These are phyloP conservation scores for Ascidia mentula DNA, from an alignment of 23 tunicate species.

Conservation along the genomic window DNA sequence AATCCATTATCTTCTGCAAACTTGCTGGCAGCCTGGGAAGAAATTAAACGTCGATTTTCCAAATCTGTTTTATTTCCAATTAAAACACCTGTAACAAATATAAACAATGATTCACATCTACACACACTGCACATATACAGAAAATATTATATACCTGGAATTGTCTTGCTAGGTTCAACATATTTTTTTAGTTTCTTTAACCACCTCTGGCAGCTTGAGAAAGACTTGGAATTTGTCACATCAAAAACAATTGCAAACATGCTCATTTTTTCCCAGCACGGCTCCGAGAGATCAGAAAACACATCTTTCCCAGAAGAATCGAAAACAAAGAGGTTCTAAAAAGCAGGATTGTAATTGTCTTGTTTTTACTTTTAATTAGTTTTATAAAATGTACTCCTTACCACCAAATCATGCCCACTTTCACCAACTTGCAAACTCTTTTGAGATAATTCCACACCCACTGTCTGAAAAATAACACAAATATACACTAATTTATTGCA, in stretches of 20 bases:
- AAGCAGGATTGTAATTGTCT: neutral
- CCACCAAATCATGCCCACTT: slow-evolving; percentile 23
- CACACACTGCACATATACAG: too few species aligned
- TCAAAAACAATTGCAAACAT: slow-evolving; percentile 88
- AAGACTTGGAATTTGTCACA: slow-evolving; percentile 55
- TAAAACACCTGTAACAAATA: slow-evolving; percentile 39
- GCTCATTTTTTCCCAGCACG: slow-evolving; percentile 59
- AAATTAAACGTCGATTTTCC: slow-evolving; percentile 39
- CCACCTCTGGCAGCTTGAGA: slow-evolving; percentile 70
- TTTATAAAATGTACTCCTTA: neutral
- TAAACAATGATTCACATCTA: too few species aligned
- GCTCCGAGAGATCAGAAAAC: slow-evolving; percentile 53
- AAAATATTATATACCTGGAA: slow-evolving; percentile 39
- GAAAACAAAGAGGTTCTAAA: slow-evolving; percentile 68
- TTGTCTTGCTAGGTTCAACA: slow-evolving; percentile 43
- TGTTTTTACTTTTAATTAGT: neutral
- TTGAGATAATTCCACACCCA: slow-evolving; percentile 47
- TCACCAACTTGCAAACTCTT: slow-evolving; percentile 33
- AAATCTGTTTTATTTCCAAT: slow-evolving; percentile 80
- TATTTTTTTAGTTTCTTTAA: slow-evolving; percentile 39
- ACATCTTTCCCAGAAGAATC: slow-evolving; percentile 72
- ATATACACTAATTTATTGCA: too few species aligned
- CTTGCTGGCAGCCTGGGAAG: slow-evolving; percentile 38
- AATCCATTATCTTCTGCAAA: slow-evolving; percentile 48
- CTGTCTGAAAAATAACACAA: slow-evolving; percentile 32